Evolutionary conservation across 1,140 invertebrate species (phyloP).

Genomic region (Drosophila fuyamai): DNA sequence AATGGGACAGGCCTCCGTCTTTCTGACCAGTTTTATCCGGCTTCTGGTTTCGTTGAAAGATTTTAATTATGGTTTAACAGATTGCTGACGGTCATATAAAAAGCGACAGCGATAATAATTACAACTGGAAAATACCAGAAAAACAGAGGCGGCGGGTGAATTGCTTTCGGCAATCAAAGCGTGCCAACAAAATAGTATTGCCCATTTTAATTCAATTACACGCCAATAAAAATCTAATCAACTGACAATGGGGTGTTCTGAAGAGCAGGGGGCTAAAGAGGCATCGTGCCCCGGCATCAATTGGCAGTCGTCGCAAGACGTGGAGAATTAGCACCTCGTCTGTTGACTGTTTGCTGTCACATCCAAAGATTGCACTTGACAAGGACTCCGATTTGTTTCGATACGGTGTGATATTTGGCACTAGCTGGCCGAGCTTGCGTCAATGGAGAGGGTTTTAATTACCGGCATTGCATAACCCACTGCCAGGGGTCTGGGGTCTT

Average conservation of each 20-base stretch:
- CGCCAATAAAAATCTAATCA: conserved; percentile 78
- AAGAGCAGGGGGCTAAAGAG: conserved; percentile 1
- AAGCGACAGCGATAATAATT: conserved; percentile 55
- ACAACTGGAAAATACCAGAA: conserved; percentile 83
- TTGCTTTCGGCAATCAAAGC: conserved; percentile 66
- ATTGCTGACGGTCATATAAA: conserved; percentile 37
- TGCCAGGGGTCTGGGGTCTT: conserved; percentile 18
- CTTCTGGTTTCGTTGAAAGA: conserved; percentile 16
- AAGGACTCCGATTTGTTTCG: conserved; percentile 45
- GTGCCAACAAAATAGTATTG: conserved; percentile 72
- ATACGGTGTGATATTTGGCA: conserved; percentile 61
- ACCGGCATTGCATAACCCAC: conserved; percentile 50
- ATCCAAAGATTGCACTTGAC: conserved; percentile 33
- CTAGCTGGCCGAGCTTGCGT: conserved; percentile 33
- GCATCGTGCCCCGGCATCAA: conserved; percentile 3
- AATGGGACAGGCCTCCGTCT: conserved; percentile 30
- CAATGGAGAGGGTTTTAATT: conserved; percentile 50
- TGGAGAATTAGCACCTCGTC: conserved; percentile 41
- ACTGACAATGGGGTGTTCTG: conserved; percentile 34
- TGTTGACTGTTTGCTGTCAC: conserved; percentile 61
- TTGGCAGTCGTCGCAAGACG: conserved; percentile 27
- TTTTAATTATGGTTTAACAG: conserved; percentile 12
- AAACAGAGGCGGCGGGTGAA: conserved; percentile 27
- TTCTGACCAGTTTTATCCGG: conserved; percentile 21
- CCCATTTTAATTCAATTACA: conserved; percentile 75